These are phyloP conservation scores for Nasonia giraulti DNA, from an alignment of 1,140 invertebrate genomes.

Conservation along the genomic window DNA sequence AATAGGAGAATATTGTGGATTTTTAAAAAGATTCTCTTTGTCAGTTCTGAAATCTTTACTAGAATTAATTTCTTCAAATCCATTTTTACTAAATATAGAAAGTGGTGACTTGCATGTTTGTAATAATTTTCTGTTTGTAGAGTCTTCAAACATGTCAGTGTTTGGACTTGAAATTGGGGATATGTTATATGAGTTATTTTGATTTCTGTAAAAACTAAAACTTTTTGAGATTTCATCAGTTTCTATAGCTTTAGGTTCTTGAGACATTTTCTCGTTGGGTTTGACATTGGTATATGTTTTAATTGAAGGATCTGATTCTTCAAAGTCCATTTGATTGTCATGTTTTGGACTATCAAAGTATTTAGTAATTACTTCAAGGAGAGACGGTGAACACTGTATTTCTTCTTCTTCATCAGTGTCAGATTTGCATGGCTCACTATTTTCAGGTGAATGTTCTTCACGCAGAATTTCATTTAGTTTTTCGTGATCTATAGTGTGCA, in stretches of 20 bases:
- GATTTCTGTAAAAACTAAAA: neutral
- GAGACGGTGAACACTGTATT: neutral
- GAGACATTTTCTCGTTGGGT: neutral
- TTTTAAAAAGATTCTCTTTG: neutral
- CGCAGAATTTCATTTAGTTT: neutral
- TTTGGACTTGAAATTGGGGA: neutral
- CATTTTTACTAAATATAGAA: neutral
- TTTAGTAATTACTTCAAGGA: neutral
- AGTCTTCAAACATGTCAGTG: neutral
- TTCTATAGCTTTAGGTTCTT: too few relatives aligned
- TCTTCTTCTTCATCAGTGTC: neutral
- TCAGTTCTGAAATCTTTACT: neutral
- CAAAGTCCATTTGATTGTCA: neutral
- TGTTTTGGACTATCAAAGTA: neutral
- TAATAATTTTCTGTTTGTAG: neutral
- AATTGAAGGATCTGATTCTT: neutral
- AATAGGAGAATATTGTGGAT: neutral
- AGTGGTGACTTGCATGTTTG: neutral
- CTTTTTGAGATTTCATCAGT: neutral
- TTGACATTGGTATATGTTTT: neutral
- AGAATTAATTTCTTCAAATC: neutral
- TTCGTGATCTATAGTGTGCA: neutral
- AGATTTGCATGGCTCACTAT: neutral
- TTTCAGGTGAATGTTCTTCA: neutral
- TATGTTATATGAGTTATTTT: neutral